Conservation (phyloP, 2,888 invertebrate genomes). For the Autographa gamma region DNA sequence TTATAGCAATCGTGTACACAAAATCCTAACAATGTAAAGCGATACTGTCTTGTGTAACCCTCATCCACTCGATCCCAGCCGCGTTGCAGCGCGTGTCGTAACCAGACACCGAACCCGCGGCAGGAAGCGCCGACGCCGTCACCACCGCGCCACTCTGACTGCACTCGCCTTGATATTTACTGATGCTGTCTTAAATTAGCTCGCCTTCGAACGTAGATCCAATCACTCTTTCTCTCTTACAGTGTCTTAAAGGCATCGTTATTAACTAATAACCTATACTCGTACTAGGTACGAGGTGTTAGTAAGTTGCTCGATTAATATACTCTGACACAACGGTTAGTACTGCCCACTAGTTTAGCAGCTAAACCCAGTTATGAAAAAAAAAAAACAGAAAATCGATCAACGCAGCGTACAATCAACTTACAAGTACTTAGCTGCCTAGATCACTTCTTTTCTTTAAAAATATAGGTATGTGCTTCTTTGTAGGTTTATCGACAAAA, state of each 20-base stretch:
- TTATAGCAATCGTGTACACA: neutral
- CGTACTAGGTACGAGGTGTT: too few species aligned
- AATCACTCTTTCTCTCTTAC: neutral
- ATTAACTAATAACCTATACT: too few species aligned
- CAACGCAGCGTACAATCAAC: too few species aligned
- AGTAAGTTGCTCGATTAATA: too few species aligned
- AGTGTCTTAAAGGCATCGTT: neutral
- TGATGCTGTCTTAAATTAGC: conserved; percentile 7
- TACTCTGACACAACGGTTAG: too few species aligned
- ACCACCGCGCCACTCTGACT: neutral
- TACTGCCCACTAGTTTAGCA: too few species aligned
- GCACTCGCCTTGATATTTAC: conserved; percentile 41
- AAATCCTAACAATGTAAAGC: neutral
- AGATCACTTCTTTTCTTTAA: too few species aligned
- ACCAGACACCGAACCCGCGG: conserved; percentile 24
- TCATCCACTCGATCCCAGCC: conserved; percentile 5
- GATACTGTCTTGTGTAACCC: neutral
- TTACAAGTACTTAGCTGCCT: too few species aligned
- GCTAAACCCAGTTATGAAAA: too few species aligned
- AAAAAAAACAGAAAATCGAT: too few species aligned
- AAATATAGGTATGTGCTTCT: too few species aligned
- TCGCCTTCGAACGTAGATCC: conserved; percentile 1
- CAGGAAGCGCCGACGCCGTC: conserved; percentile 27
- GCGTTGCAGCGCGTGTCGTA: conserved; percentile 13
- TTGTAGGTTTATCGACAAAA: too few species aligned